phyloP scores from a whole-genome alignment of 2,888 invertebrate genomes.

The Trissolcus japonicus region DNA sequence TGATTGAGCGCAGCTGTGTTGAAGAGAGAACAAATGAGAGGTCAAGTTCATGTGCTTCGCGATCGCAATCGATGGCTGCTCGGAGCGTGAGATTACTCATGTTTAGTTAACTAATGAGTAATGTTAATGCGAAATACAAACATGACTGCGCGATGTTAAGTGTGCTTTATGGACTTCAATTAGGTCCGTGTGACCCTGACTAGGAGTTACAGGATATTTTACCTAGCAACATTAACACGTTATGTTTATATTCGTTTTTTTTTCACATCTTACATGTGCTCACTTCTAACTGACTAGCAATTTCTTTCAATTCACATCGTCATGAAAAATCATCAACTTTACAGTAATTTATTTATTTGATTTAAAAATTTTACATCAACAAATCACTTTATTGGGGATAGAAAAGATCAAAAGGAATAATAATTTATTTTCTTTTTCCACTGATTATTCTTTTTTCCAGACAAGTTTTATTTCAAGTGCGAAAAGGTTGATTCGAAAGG shows the following conservation, averaged over 20 bases:
- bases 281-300: conserved; percentile 10
- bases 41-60: conserved; percentile 44
- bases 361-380: background rate
- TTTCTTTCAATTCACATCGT: background rate
- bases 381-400: background rate
- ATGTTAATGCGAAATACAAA: conserved; percentile 48
- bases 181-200: conserved; percentile 28
- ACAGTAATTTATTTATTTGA: background rate
- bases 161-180: conserved; percentile 34
- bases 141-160: conserved; percentile 32
- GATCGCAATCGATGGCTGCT: conserved; percentile 39
- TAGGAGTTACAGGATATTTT: conserved; percentile 14
- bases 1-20: conserved; percentile 20
- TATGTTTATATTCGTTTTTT: conserved; percentile 25
- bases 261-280: conserved; percentile 23
- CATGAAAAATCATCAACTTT: too few relatives aligned
- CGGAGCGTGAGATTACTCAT: conserved; percentile 45
- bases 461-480: background rate
- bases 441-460: too few relatives aligned
- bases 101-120: conserved; percentile 48
- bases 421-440: background rate
- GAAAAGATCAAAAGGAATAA: too few relatives aligned
- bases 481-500: background rate
- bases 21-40: conserved; percentile 31
- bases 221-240: conserved; percentile 14